A percentile compares a stretch with the other conserved stretches of the same genome.
These are phyloP conservation scores for Torymus texanus DNA, from an alignment of 2,888 invertebrate genomes.

Conservation along the genomic window DNA sequence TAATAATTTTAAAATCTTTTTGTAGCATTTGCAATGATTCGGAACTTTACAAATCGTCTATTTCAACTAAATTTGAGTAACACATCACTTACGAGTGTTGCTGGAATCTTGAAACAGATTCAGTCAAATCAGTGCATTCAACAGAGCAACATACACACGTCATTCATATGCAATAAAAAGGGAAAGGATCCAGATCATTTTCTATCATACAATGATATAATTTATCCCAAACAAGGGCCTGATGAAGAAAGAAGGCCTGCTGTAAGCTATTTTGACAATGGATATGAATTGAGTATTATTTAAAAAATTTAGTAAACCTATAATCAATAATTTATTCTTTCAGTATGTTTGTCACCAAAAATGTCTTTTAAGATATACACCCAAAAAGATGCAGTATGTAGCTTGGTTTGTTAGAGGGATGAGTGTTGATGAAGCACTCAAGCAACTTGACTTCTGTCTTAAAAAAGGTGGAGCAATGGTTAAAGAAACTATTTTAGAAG, in stretches of 20 bases:
- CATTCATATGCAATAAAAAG: constrained; percentile 27
- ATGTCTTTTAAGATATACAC: constrained; percentile 91
- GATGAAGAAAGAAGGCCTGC: constrained; percentile 88
- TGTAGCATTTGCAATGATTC: constrained; percentile 26
- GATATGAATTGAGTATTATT: neutral
- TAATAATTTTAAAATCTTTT: constrained; percentile 15
- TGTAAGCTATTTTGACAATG: constrained; percentile 78
- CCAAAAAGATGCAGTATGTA: constrained; percentile 95
- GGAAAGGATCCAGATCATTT: constrained; percentile 72
- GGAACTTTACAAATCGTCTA: no score
- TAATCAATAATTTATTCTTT: constrained; percentile 66
- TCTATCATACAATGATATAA: constrained; percentile 82
- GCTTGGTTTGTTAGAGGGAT: constrained; percentile 92
- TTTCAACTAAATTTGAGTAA: constrained; percentile 8
- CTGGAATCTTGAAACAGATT: constrained; percentile 20
- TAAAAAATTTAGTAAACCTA: neutral
- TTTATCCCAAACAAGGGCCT: constrained; percentile 86
- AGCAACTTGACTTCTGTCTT: constrained; percentile 88
- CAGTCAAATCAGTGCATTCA: constrained; percentile 12
- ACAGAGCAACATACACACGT: constrained; percentile 59
- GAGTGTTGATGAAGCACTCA: constrained; percentile 94
- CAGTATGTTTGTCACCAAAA: constrained; percentile 93
- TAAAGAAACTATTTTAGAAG: constrained; percentile 89
- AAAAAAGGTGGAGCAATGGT: constrained; percentile 87
- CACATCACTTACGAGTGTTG: constrained; percentile 7